Base-by-base conservation (phyloP, 2,797 vertebrate genomes). In the Coregonus suidteri region DNA sequence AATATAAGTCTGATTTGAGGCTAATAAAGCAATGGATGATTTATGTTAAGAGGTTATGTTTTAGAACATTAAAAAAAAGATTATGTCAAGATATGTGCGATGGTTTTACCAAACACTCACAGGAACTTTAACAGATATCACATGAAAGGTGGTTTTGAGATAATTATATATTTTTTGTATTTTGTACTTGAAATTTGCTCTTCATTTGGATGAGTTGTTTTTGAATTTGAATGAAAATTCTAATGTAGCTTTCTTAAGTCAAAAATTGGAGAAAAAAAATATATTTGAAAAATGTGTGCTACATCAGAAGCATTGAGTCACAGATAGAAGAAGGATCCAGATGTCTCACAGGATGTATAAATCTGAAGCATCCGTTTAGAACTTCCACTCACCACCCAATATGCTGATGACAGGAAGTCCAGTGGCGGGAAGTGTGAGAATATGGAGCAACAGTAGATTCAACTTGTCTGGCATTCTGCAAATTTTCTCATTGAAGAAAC, bases 1-100 rank as follows among this genome's bases (percentile, higher is more conserved):
- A 91, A 92, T 92, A 93, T 91, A 91, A 87, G 88, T 84, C 83
- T 89, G 79, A 91, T 90, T 91, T 82, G 83, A 88, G 87, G 88
- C 89, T 88, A 92, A 93, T 91, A 93, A 91, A 91, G 90, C 85
- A 88, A 85, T 47, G 41, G 41, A 11, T 47, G 9, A 11, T 47
- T 47, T 13, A 47, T 47, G 90, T 91, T 86, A 88, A 81, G 83
- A 84, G 85, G 87, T 89, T 91, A 81, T 66, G 0, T 62, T 59
- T 56, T 54, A 74, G 75, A 85, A 81, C 74, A 20, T 62, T n/a
- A 0, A 85, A 87, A 90, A 47, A 85, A 80, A 83, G 73, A 77
- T 78, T 78, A 65, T 76, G 79, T 54, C 64, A 81, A 86, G 75
- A 11, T 85, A 84, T 87, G 84, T 90, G 81, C 87, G 85, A 91